Evolutionary conservation across 2,888 invertebrate species (phyloP).

Genomic region (Luperina testacea): DNA sequence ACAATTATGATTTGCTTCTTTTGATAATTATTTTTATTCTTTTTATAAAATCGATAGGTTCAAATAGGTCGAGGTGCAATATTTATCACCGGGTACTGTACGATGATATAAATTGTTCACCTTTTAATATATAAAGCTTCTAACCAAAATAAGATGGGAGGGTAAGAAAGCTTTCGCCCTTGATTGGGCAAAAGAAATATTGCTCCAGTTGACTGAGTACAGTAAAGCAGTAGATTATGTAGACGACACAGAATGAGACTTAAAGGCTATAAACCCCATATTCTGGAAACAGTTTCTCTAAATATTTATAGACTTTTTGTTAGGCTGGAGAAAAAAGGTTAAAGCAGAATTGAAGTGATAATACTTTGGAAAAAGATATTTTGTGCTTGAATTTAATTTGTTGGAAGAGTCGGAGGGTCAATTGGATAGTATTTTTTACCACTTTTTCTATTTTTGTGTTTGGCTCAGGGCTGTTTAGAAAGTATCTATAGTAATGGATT

Average conservation of each 20-base stretch:
- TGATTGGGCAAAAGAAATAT: slow-evolving; percentile 65
- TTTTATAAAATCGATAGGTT: too few species aligned
- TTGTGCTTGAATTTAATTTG: slow-evolving; percentile 18
- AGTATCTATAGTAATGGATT: background rate
- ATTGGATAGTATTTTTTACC: background rate
- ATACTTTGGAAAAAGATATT: slow-evolving; percentile 28
- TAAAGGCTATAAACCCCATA: slow-evolving; percentile 62
- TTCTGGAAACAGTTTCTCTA: slow-evolving; percentile 55
- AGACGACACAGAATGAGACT: slow-evolving; percentile 59
- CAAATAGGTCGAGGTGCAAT: too few species aligned
- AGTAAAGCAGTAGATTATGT: slow-evolving; percentile 63
- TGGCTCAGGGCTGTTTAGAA: background rate
- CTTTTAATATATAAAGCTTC: slow-evolving; percentile 23
- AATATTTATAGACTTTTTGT: slow-evolving; percentile 65
- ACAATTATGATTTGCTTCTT: too few species aligned
- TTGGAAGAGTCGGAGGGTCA: background rate
- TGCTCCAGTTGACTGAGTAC: slow-evolving; percentile 61
- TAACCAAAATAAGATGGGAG: slow-evolving; percentile 27
- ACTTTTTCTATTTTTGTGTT: background rate
- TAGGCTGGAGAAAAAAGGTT: slow-evolving; percentile 43
- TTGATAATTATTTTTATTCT: too few species aligned
- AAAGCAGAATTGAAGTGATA: slow-evolving; percentile 42
- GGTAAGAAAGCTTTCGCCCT: slow-evolving; percentile 34
- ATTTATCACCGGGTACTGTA: too few species aligned
- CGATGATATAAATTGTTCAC: background rate